Conservation (phyloP, 2,113 vertebrate genomes). For the Artemisiospiza belli region DNA sequence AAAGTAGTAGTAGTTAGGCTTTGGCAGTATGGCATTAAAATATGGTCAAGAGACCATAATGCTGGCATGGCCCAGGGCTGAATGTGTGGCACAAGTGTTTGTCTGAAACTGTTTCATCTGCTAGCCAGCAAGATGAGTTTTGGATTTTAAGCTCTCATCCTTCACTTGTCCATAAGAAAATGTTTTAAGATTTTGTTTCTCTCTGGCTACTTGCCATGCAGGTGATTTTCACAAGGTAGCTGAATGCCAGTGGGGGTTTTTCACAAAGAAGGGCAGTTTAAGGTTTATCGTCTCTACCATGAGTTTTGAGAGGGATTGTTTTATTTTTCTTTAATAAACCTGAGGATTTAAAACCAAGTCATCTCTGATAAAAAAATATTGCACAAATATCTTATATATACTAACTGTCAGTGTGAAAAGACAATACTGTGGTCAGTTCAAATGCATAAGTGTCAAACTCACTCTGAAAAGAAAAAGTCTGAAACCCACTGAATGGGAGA, state of each 20-base stretch:
- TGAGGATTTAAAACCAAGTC: background rate
- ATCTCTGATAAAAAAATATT: background rate
- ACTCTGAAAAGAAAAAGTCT: background rate
- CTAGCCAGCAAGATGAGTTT: background rate
- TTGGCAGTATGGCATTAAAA: background rate
- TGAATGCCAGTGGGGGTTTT: background rate
- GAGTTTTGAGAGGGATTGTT: background rate
- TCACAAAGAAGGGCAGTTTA: background rate
- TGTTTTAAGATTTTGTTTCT: background rate
- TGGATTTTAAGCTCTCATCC: background rate
- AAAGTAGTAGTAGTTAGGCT: background rate
- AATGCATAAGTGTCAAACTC: background rate
- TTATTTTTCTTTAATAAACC: background rate
- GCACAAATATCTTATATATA: background rate
- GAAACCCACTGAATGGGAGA: background rate
- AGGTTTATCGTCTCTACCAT: background rate
- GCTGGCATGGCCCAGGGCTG: fast-evolving
- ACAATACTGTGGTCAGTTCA: background rate
- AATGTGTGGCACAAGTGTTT: background rate
- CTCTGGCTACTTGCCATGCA: fast-evolving
- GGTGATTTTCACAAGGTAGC: background rate
- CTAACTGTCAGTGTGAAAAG: background rate
- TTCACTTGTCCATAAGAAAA: background rate
- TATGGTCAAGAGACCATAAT: background rate
- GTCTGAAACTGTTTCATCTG: background rate